Base-by-base conservation (phyloP, 2,888 invertebrate genomes). In the Agrypnus murinus region DNA sequence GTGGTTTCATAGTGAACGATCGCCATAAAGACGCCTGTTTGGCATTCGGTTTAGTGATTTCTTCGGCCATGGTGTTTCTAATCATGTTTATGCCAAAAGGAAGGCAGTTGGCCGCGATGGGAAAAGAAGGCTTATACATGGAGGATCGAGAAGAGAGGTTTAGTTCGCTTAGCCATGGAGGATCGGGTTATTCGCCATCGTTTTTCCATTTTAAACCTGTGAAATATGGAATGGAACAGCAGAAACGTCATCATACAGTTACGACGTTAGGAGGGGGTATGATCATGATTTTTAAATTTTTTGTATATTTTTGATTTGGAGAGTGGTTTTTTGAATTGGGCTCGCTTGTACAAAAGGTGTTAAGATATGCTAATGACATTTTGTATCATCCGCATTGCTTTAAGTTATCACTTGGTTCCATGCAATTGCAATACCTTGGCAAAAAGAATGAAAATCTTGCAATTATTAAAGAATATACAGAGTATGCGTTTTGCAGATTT, bases 61-160 rank as follows among this genome's bases (percentile, higher is more conserved):
- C 95, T 12, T 93, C 96, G 74, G 90, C 93, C 9, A 91, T 95
- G 50, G 92, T 96, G 62, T 95, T 97, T 86, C 90, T 96, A 78
- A 92, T 96, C 67, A 97, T 97, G 97, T 97, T 97, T 86, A 92
- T 96, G 87, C 93, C 97, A 34, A 97, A 95, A 87, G 96, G 97
- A 32, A 89, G 97, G 43, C 95, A 97, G 81, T 87, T 97, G 80
- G 96, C 96, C 0, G 96, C 96, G 55, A 91, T 97, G 88, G 97
- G 97, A 53, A 93, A 95, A 80, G 96, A 96, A 81, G 95, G 94
- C 10, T 90, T 93, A 74, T 93, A 92, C 85, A 90, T 92, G 75
- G 93, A 93, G 80, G 95, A 93, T 84, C 89, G 94, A 71, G 95
- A 95, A 78, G 95, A 95, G 78, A 91, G 93, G 66, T 91, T 94